phyloP scores from a whole-genome alignment of 2,888 invertebrate species.

The Branchipolynoe longqiensis region DNA sequence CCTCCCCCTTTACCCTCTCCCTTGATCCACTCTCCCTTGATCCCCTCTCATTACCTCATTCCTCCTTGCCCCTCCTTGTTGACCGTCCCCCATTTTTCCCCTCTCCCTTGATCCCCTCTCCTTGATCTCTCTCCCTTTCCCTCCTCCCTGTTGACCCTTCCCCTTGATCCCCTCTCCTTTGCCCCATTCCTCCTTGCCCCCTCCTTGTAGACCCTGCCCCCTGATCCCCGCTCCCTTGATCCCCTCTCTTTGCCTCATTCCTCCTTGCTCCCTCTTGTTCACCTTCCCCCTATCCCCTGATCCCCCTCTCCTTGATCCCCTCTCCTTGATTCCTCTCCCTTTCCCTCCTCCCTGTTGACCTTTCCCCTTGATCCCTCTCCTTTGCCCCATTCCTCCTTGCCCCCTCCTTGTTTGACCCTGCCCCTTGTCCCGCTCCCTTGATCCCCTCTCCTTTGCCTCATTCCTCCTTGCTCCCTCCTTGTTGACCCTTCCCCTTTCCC shows the following conservation, averaged over 20 bases:
- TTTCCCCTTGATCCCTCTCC: background rate
- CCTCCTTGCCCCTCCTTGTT: background rate
- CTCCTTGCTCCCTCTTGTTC: background rate
- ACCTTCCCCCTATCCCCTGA: background rate
- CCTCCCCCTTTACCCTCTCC: background rate
- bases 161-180: background rate
- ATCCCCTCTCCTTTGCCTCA: no score
- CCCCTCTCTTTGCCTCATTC: background rate
- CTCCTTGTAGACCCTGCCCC: background rate
- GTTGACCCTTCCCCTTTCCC: no score
- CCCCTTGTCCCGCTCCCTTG: no score
- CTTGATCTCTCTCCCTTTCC: background rate
- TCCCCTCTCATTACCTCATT: background rate
- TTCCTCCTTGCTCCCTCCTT: no score
- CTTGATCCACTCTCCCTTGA: background rate
- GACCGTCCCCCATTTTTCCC: background rate
- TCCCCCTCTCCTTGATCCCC: background rate
- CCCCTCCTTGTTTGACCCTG: no score
- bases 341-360: background rate
- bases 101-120: background rate
- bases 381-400: background rate
- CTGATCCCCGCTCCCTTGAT: background rate
- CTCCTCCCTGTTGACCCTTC: background rate
- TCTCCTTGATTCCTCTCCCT: background rate
- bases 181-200: background rate